phyloP scores from a whole-genome alignment of 1,140 invertebrate genomes.

The Caenorhabditis briggsae region DNA sequence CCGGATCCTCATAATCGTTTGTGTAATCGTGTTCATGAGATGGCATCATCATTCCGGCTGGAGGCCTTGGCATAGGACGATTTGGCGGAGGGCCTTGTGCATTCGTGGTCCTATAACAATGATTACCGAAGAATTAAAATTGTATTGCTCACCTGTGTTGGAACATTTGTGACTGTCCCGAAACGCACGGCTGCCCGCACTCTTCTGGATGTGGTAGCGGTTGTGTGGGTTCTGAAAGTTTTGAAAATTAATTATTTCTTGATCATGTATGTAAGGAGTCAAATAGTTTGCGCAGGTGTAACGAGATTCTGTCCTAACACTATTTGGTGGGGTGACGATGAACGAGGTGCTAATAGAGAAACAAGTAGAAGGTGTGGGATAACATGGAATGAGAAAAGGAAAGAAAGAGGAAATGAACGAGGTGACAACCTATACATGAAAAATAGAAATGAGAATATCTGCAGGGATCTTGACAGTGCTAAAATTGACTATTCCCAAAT shows the following conservation, averaged over 20 bases:
- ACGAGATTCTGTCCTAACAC: not conserved
- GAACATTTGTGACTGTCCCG: constrained; percentile 50
- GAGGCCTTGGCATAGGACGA: constrained; percentile 28
- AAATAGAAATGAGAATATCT: not conserved
- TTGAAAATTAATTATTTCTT: not conserved
- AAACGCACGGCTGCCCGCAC: constrained; percentile 50
- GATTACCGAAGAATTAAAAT: not conserved
- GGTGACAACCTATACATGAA: not conserved
- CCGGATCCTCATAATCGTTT: constrained; percentile 61
- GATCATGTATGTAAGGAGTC: not conserved
- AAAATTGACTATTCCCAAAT: no score
- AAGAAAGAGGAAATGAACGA: not conserved
- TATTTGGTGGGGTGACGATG: not conserved
- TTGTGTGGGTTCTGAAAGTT: constrained; percentile 38
- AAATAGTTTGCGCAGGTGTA: not conserved
- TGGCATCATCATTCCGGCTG: constrained; percentile 18
- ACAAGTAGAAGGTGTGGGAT: not conserved
- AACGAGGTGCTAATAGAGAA: constrained; percentile 23
- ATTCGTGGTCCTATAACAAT: constrained; percentile 32
- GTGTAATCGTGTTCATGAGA: constrained; percentile 55
- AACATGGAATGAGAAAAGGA: not conserved
- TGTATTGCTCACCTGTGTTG: constrained; percentile 5
- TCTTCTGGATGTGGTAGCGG: constrained; percentile 38
- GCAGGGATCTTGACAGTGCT: no score
- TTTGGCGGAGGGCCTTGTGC: constrained; percentile 43